Evolutionary conservation across 1,140 invertebrate species (phyloP).

Genomic region (Platyscapa corneri): DNA sequence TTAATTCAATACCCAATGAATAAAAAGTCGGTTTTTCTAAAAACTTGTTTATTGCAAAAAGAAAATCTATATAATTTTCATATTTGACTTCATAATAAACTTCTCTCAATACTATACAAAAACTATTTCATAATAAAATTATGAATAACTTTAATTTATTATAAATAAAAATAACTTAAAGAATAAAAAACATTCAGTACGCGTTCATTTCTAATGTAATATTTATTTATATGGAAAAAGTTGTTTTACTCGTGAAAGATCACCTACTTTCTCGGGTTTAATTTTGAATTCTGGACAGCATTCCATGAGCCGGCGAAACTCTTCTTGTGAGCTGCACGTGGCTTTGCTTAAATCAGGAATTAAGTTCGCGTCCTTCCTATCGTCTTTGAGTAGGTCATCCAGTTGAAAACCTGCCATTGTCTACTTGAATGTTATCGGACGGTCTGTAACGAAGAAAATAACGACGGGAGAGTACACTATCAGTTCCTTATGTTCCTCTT

Average conservation of each 20-base stretch:
- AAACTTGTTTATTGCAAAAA: too few species aligned
- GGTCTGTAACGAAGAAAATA: constrained; percentile 54
- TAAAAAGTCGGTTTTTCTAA: too few species aligned
- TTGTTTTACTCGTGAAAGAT: background rate
- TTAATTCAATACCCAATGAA: background rate
- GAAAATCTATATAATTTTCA: too few species aligned
- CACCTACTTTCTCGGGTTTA: constrained; percentile 85
- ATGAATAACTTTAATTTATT: background rate
- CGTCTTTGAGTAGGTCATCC: constrained; percentile 86
- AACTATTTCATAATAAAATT: too few species aligned
- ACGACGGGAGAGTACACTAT: background rate
- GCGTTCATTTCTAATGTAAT: background rate
- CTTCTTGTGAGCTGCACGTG: constrained; percentile 84
- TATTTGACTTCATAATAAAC: too few species aligned
- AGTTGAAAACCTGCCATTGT: constrained; percentile 79
- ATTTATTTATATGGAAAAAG: background rate
- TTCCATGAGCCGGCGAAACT: constrained; percentile 86
- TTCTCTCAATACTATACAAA: too few species aligned
- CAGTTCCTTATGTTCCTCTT: background rate
- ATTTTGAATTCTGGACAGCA: constrained; percentile 93
- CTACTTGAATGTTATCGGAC: background rate
- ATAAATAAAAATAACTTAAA: too few species aligned
- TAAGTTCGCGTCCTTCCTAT: constrained; percentile 88
- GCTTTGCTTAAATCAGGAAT: constrained; percentile 89
- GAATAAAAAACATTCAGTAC: too few species aligned